These are phyloP conservation scores for Cryptus armator DNA, from an alignment of 2,888 invertebrate genomes.

Conservation along the genomic window DNA sequence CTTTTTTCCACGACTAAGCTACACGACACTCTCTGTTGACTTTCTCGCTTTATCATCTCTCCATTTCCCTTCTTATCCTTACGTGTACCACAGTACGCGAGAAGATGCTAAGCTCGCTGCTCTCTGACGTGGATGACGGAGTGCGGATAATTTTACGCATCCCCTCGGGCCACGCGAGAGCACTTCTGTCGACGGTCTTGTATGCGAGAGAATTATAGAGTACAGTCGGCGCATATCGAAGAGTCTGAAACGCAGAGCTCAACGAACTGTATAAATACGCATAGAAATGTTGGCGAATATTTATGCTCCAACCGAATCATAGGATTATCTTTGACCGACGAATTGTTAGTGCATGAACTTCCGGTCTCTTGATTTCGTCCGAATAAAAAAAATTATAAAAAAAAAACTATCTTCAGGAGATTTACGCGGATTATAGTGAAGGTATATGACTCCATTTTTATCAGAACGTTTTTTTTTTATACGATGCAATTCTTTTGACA, in stretches of 20 bases:
- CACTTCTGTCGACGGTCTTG: constrained; percentile 73
- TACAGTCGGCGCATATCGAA: constrained; percentile 1
- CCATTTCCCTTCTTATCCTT: constrained; percentile 47
- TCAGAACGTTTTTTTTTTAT: constrained; percentile 25
- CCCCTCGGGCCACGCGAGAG: constrained; percentile 65
- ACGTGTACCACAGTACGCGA: neutral
- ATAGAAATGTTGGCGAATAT: neutral
- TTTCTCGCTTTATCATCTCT: constrained; percentile 62
- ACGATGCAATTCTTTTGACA: constrained; percentile 22
- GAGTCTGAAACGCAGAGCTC: neutral
- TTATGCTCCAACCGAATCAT: neutral
- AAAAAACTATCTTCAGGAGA: no score
- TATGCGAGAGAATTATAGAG: constrained; percentile 61
- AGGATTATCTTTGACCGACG: neutral
- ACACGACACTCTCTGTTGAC: constrained; percentile 11
- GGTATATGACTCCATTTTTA: neutral
- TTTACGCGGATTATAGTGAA: no score
- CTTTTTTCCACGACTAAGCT: constrained; percentile 50
- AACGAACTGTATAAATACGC: constrained; percentile 14
- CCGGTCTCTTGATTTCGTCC: neutral
- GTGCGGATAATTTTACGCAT: constrained; percentile 81
- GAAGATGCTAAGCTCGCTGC: constrained; percentile 32
- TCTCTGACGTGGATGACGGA: constrained; percentile 71
- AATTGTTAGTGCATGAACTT: constrained; percentile 5
- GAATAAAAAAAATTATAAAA: no score